These are phyloP conservation scores for Spilarctia lutea DNA, from an alignment of 2,888 invertebrate species.

Conservation along the genomic window DNA sequence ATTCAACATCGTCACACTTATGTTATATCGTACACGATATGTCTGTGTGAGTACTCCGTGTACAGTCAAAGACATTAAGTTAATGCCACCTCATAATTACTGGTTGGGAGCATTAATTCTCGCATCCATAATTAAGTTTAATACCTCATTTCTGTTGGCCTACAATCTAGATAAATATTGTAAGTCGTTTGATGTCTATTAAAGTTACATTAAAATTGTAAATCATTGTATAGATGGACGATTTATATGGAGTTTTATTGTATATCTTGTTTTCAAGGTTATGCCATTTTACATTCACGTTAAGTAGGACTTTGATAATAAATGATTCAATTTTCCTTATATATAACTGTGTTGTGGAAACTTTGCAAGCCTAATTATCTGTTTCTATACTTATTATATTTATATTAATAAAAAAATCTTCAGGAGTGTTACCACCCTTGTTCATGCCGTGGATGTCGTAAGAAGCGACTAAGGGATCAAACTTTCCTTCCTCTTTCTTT, in stretches of 20 bases:
- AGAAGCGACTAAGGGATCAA: too few relatives aligned
- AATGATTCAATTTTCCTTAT: constrained; percentile 38
- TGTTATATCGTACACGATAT: constrained; percentile 12
- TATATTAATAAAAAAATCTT: not conserved
- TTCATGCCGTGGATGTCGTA: too few relatives aligned
- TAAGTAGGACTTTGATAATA: constrained; percentile 40
- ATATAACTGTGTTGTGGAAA: constrained; percentile 17
- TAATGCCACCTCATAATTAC: constrained; percentile 86
- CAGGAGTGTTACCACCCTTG: too few relatives aligned
- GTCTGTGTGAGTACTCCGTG: constrained; percentile 50
- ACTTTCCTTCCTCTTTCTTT: too few relatives aligned
- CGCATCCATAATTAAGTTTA: constrained; percentile 86
- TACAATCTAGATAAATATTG: constrained; percentile 84
- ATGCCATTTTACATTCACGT: constrained; percentile 46
- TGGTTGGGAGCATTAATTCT: constrained; percentile 83
- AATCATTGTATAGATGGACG: constrained; percentile 59
- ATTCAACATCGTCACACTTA: constrained; percentile 10
- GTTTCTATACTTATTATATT: not conserved
- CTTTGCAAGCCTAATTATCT: not conserved
- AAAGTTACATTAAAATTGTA: constrained; percentile 77
- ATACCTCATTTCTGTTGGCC: constrained; percentile 83
- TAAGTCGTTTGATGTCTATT: constrained; percentile 76
- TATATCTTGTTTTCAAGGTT: constrained; percentile 48
- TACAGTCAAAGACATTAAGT: constrained; percentile 81
- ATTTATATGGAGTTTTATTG: constrained; percentile 45